These are phyloP conservation scores for Drosophila mojavensis DNA, from an alignment of 1,140 invertebrate genomes.

Conservation along the genomic window DNA sequence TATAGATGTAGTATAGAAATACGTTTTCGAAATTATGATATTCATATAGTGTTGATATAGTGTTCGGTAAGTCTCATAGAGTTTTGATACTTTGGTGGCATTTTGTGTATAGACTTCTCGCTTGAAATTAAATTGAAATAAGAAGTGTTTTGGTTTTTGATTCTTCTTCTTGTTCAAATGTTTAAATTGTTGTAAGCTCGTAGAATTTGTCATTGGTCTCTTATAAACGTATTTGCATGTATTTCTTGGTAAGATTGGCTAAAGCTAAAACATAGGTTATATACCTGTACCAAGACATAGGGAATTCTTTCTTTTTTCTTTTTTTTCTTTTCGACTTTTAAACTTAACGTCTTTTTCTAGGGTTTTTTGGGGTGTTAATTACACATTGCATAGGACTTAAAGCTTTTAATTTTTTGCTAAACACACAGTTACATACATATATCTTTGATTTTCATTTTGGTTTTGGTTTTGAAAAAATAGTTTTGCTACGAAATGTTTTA, in stretches of 20 bases:
- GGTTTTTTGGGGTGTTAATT: background rate
- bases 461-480: background rate
- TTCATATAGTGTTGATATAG: background rate
- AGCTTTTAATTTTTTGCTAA: slow-evolving; percentile 18
- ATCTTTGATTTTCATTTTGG: background rate
- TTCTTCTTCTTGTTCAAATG: slow-evolving; percentile 2
- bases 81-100: background rate
- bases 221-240: slow-evolving; percentile 49
- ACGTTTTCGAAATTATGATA: background rate
- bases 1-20: background rate
- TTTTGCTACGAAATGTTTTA: slow-evolving; percentile 6
- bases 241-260: slow-evolving; percentile 36
- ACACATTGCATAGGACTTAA: slow-evolving; percentile 27
- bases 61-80: slow-evolving; percentile 1
- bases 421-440: slow-evolving; percentile 60
- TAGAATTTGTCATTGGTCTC: slow-evolving; percentile 74
- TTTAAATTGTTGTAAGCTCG: slow-evolving; percentile 59
- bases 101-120: too few species aligned
- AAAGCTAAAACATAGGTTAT: slow-evolving; percentile 58
- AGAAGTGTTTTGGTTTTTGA: background rate
- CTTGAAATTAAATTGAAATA: background rate
- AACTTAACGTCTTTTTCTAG: background rate
- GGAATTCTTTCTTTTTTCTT: slow-evolving; percentile 2
- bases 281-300: slow-evolving; percentile 29
- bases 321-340: background rate